Evolutionary conservation across 2,888 invertebrate genomes (phyloP), one percentile per base, ranked within the genome.

Genomic region (Beris chalybata): DNA sequence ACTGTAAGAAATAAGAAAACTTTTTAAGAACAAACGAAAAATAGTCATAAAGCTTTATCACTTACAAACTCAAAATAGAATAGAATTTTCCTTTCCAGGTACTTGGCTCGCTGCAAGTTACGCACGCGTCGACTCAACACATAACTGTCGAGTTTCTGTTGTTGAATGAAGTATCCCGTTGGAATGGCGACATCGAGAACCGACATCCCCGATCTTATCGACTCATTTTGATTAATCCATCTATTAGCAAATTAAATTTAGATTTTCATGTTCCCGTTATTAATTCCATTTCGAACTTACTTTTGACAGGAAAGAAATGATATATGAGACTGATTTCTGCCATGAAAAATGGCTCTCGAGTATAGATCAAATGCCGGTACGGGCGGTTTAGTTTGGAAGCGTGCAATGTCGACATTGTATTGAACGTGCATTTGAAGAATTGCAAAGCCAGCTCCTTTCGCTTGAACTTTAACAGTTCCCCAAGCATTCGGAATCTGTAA

Each of bases 41-140:
- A 7, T 15, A 9, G 3, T 3, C 13, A 38, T 56, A 15, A n/a
- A 13, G 9, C 38, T 15, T 64, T 12, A 22, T 5, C 22, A 86
- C 91, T 88, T 82, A 95, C 94, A 78, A 90, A 95, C 79, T 94
- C 91, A 78, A 97, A 97, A 81, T 96, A 97, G 82, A 96, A 95
- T 57, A 93, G 82, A 69, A 95, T 89, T 84, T 95, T 94, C 71
- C 88, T 85, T 71, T 91, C 88, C 71, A 86, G 83, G 80, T 89
- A 95, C 74, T 89, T 87, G 54, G 96, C 97, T 69, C 95, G 85
- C 78, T 93, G 90, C 70, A 97, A 84, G 77, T 91, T 90, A 63
- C 88, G 84, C 57, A 95, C 93, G 70, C 86, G 83, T 58, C 88
- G 86, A n/a, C 91, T 89, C 64, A 88, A 83, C 70, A 95, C 92